Evolutionary conservation across 2,797 vertebrate species (phyloP).

Genomic region (Cuculus canorus): DNA sequence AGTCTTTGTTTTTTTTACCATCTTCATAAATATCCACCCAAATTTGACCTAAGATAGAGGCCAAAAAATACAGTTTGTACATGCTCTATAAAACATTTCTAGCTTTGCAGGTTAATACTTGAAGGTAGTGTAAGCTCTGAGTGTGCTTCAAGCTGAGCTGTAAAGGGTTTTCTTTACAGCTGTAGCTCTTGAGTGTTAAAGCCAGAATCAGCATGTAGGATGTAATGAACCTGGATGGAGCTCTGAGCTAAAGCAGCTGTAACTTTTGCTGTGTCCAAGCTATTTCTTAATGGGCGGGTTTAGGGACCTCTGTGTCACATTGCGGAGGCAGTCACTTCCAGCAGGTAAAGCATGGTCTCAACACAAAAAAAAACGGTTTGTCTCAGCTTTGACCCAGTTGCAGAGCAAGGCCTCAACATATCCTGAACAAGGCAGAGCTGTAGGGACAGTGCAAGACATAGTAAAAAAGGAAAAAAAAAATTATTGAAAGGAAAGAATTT

Average conservation of each 20-base stretch:
- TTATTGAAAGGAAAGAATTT: not conserved
- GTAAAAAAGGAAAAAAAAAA: rapidly evolving
- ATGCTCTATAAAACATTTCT: not conserved
- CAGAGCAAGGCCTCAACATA: not conserved
- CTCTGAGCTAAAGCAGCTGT: not conserved
- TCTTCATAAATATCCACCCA: not conserved
- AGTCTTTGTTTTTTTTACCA: not conserved
- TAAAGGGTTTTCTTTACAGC: not conserved
- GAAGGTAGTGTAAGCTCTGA: not conserved
- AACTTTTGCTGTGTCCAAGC: not conserved
- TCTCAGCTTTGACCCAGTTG: not conserved
- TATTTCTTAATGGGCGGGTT: not conserved
- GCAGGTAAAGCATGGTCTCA: not conserved
- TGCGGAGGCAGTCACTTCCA: not conserved
- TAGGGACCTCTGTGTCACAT: not conserved
- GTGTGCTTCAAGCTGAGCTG: not conserved
- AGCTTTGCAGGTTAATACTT: not conserved
- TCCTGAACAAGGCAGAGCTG: not conserved
- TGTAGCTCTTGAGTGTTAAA: not conserved
- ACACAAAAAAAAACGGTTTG: not conserved
- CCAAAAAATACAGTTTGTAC: not conserved
- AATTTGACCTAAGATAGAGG: not conserved
- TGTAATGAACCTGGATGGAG: not conserved
- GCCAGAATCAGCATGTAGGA: not conserved
- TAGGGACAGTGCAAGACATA: not conserved